Base-by-base conservation (phyloP, 2,888 invertebrate genomes). In the Petrolisthes manimaculis region DNA sequence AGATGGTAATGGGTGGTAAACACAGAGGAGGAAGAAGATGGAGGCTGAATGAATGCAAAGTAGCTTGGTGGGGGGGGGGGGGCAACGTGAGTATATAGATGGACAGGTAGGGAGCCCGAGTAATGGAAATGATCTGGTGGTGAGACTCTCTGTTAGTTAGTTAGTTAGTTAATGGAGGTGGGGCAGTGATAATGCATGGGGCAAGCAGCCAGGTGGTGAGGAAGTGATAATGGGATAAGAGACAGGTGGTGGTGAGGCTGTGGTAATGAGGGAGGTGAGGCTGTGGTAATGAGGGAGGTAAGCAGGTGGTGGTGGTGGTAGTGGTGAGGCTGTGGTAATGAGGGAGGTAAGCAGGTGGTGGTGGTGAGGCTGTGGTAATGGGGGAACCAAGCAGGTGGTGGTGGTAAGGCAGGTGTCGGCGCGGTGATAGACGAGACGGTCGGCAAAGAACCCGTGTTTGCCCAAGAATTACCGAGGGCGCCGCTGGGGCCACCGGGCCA, bases 391-490 rank as follows among this genome's bases (percentile, higher is more conserved):
- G 37, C 6, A 54, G n/a, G 54, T 18, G 18, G 61, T 9, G 61
- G 75, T 80, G 56, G 67, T 18, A 51, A 83, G 84, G 84, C 54
- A 83, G 75, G 88, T 84, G 83, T 79, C 78, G 67, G 69, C 71
- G 71, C 77, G 56, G 88, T 84, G 88, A 88, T 84, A 88, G 88
- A 88, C 84, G 88, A 84, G 84, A 54, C 83, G 87, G 83, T 87
- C 78, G 83, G 87, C 83, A 87, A 87, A 87, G 86, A 87, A n/a
- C 71, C 37, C 54, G 74, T 87, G 83, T 87, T 87, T 87, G 87
- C 74, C 79, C 24, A 87, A 83, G 87, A 87, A 87, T 87, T 87
- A 87, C 87, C 87, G 61, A 80, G 87, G 86, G 86, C 83, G 86
- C 86, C 86, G 75, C 83, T 37, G 37, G 51, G 83, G 83, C 78